These are phyloP conservation scores for Paradisaea rubra DNA, from an alignment of 2,113 vertebrate species.

Conservation along the genomic window DNA sequence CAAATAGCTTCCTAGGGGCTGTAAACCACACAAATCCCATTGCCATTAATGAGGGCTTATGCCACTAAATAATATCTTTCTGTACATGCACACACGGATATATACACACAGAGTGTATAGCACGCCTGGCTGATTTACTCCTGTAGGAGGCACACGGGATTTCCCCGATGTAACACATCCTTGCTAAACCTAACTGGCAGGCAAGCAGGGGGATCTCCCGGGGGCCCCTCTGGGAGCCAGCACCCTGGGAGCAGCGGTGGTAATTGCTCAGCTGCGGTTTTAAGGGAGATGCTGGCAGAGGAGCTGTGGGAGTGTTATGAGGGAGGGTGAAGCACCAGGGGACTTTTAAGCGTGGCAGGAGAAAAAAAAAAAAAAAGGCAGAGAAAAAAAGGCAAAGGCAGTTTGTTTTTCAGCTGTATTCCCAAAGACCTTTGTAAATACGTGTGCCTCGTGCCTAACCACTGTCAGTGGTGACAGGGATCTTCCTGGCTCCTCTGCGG, in stretches of 20 bases:
- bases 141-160: not conserved
- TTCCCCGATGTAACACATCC: not conserved
- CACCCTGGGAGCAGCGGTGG: not conserved
- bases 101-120: fast-evolving
- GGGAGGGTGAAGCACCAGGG: slow-evolving; percentile 5
- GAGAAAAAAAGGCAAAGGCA: not conserved
- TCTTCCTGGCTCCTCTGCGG: not conserved
- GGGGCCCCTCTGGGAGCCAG: not conserved
- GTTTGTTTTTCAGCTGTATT: slow-evolving; percentile 8
- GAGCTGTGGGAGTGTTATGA: slow-evolving; percentile 21
- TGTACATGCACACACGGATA: not conserved
- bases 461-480: not conserved
- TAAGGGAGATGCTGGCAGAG: not conserved
- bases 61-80: slow-evolving; percentile 6
- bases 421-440: not conserved
- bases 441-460: not conserved
- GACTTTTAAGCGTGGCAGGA: not conserved
- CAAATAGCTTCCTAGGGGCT: slow-evolving; percentile 31
- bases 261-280: slow-evolving; percentile 1
- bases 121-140: not conserved
- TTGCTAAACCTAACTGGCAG: not conserved
- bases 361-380: no score
- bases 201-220: not conserved
- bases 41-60: slow-evolving; percentile 29
- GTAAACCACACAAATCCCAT: not conserved